A percentile compares a stretch with the other conserved stretches of the same genome.
Evolutionary conservation across 2,113 vertebrate genomes (phyloP).

Genomic region (Neolamprologus brichardi): DNA sequence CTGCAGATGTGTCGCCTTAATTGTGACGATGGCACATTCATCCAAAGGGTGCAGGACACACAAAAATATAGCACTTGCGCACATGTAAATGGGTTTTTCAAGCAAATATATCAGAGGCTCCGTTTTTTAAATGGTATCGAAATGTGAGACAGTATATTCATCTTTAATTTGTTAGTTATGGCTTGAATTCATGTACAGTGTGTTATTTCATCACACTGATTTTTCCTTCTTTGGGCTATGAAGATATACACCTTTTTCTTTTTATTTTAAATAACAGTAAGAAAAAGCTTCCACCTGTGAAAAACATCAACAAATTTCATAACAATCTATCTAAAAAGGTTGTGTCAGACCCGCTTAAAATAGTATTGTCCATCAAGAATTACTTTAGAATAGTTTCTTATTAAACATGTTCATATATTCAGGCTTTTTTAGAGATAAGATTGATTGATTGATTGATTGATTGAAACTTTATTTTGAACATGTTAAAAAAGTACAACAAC

Average conservation of each 20-base stretch:
- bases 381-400: not conserved
- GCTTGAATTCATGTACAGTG: not conserved
- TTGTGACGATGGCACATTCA: not conserved
- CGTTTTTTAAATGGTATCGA: not conserved
- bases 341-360: not conserved
- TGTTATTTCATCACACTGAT: not conserved
- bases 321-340: not conserved
- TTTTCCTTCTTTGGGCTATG: not conserved
- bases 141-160: not conserved
- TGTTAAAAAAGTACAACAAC: too few species aligned
- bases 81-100: not conserved
- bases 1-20: not conserved
- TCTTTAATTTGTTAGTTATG: not conserved
- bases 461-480: too few species aligned
- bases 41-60: not conserved
- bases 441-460: too few species aligned
- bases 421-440: not conserved
- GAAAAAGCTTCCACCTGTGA: not conserved
- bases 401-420: not conserved
- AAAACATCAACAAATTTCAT: not conserved
- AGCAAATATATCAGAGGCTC: not conserved
- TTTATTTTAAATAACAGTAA: not conserved
- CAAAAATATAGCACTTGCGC: not conserved
- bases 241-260: not conserved
- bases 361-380: not conserved